These are phyloP conservation scores for Aphaenogaster floridana DNA, from an alignment of 1,140 invertebrate species.

Conservation along the genomic window DNA sequence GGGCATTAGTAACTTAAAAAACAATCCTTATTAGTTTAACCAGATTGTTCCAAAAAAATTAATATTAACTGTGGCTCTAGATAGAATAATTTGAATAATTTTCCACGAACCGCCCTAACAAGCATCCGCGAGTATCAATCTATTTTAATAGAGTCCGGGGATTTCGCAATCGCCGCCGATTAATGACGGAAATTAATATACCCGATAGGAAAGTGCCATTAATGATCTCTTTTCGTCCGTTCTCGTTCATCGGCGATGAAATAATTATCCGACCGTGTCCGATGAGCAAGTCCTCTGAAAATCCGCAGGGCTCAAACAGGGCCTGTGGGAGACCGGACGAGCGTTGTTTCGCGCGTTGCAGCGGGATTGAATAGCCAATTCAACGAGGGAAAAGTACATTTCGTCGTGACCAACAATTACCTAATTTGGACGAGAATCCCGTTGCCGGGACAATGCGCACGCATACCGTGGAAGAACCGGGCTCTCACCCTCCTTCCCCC, in stretches of 20 bases:
- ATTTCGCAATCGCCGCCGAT: conserved; percentile 20
- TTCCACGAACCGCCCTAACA: background rate
- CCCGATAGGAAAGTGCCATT: conserved; percentile 32
- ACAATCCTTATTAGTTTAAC: background rate
- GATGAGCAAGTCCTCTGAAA: conserved; percentile 17
- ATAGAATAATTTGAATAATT: conserved; percentile 7
- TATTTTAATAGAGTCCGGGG: conserved; percentile 12
- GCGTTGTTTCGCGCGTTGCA: conserved; percentile 3
- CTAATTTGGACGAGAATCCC: conserved; percentile 43
- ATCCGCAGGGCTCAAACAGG: conserved; percentile 49
- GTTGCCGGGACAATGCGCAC: conserved; percentile 7
- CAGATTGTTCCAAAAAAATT: background rate
- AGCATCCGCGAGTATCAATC: background rate
- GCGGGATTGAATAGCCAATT: conserved; percentile 57
- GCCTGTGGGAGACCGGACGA: conserved; percentile 3
- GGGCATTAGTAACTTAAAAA: background rate
- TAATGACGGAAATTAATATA: conserved; percentile 44
- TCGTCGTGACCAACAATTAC: conserved; percentile 17
- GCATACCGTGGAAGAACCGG: conserved; percentile 17
- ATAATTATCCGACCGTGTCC: conserved; percentile 27
- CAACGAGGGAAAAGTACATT: conserved; percentile 23
- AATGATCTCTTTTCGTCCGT: conserved; percentile 39
- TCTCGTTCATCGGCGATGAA: conserved; percentile 9
- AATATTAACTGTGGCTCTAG: background rate
- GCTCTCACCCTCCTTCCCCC: no score